Evolutionary conservation across 2,888 invertebrate species (phyloP).

Genomic region (Hyposoter dolosus): DNA sequence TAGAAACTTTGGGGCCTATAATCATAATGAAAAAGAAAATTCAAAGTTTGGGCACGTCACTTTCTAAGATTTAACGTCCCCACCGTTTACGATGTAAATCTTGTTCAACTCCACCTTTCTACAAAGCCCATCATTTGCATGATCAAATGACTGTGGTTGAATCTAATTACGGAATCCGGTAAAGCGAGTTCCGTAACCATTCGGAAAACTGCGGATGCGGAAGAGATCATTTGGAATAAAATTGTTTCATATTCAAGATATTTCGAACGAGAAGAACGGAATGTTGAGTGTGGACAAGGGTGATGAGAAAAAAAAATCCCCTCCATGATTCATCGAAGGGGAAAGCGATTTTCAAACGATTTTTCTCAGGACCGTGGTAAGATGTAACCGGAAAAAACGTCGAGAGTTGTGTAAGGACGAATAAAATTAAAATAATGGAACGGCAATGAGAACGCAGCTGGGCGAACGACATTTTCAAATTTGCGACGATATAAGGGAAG

Average conservation of each 20-base stretch:
- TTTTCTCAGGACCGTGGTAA: constrained; percentile 38
- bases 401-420: constrained; percentile 25
- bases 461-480: constrained; percentile 23
- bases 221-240: constrained; percentile 20
- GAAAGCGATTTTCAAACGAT: constrained; percentile 46
- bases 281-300: constrained; percentile 1
- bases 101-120: background rate
- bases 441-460: background rate
- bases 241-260: constrained; percentile 11
- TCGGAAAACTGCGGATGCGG: constrained; percentile 62
- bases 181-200: constrained; percentile 17
- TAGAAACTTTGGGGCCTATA: background rate
- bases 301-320: constrained; percentile 1
- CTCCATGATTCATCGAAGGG: constrained; percentile 38
- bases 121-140: constrained; percentile 8
- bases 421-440: constrained; percentile 13
- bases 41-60: constrained; percentile 21
- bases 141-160: constrained; percentile 8
- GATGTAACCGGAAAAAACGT: background rate
- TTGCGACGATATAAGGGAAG: background rate
- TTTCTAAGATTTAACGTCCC: constrained; percentile 37
- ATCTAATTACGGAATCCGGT: constrained; percentile 18
- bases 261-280: constrained; percentile 16
- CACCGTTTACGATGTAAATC: background rate
- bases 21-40: constrained; percentile 43